Evolutionary conservation across 2,888 invertebrate genomes (phyloP), one percentile per base, ranked within the genome.

Genomic region (Nowickia ferox): DNA sequence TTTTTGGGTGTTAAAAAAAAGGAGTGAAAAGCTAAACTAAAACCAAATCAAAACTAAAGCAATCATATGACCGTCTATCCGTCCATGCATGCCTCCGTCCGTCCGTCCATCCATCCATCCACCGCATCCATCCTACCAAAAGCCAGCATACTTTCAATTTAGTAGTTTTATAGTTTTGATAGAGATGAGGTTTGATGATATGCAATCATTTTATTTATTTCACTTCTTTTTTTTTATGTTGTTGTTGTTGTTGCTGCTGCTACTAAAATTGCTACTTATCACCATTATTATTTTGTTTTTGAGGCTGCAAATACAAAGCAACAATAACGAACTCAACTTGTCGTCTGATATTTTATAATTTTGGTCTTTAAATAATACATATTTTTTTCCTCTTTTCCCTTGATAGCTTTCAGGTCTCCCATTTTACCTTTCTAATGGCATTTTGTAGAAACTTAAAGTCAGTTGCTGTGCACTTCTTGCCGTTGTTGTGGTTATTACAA

Each of bases 141-240:
- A 53, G 53, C 38, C n/a, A 68, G 42, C 44, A 72, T 59, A 57
- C 83, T 65, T 71, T 83, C 61, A 79, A 86, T 76, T 68, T 68
- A 83, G 86, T 82, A 83, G 83, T 86, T 79, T 63, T 66, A 83
- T 83, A 83, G 83, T 83, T 83, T 86, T 72, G 81, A 76, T 83
- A 80, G 76, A 83, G 86, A 86, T 86, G 86, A 83, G 72, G 83
- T 80, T 80, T 86, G 83, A 83, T 86, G 79, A 86, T 86, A 86
- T 86, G 86, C 86, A 86, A 86, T 86, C 79, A 79, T 72, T 55
- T 55, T 30, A 15, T 68, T 59, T 19, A 59, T 77, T 68, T 68
- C 40, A 57, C 10, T 42, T 51, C 17, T 22, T 78, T 5, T 69
- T 17, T 17, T 66, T 63, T 44, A 69, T 69, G n/a, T n/a, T 77